phyloP scores from a whole-genome alignment of 2,113 vertebrate genomes.

The Oostethus manadensis region DNA sequence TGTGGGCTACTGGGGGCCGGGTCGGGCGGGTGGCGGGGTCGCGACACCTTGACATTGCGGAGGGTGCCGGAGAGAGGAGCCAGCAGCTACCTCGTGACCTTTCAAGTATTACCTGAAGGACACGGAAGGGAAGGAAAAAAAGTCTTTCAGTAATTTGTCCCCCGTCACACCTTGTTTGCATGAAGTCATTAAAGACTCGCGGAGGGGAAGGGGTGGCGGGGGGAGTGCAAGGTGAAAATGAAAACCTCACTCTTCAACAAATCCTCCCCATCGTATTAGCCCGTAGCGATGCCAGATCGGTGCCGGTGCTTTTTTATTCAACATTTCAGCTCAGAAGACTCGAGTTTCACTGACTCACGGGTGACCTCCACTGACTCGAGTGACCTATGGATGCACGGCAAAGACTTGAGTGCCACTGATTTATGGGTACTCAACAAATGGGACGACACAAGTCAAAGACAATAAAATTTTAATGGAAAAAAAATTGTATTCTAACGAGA shows the following conservation, averaged over 20 bases:
- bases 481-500: no score
- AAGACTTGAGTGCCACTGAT: no score
- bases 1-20: slow-evolving; percentile 28
- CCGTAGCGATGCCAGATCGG: no score
- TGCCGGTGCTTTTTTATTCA: no score
- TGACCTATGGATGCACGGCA: no score
- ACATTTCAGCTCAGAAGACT: no score
- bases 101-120: slow-evolving; percentile 61
- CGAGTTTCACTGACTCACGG: no score
- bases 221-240: slow-evolving; percentile 60
- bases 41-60: slow-evolving; percentile 53
- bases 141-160: slow-evolving; percentile 67
- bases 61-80: slow-evolving; percentile 72
- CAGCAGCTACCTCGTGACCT: slow-evolving; percentile 52
- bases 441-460: no score
- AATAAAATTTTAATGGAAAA: no score
- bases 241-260: slow-evolving; percentile 59
- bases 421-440: no score
- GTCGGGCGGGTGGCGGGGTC: slow-evolving; percentile 60
- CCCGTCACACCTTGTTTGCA: slow-evolving; percentile 68
- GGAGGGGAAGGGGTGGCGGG: slow-evolving; percentile 13
- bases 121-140: slow-evolving; percentile 12
- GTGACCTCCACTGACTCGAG: no score
- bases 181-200: slow-evolving; percentile 62
- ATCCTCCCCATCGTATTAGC: slow-evolving; percentile 55